Conservation (phyloP, 2,113 vertebrate genomes). For the Gallinago paraguaiae region DNA sequence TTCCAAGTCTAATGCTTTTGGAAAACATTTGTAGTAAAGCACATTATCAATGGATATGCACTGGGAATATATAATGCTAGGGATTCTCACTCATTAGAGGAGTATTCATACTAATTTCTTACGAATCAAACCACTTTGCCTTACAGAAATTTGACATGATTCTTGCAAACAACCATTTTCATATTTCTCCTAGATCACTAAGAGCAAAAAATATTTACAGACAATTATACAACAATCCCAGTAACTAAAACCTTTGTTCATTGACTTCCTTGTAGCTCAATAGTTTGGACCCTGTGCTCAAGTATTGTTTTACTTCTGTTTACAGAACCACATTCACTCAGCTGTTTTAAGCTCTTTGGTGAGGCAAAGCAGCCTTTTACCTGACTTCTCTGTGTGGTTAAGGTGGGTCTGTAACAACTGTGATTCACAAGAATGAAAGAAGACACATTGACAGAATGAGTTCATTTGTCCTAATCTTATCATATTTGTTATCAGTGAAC, state of each 20-base stretch:
- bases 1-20: not conserved
- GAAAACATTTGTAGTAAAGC: not conserved
- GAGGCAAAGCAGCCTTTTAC: not conserved
- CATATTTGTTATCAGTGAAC: not conserved
- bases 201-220: not conserved
- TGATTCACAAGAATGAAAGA: not conserved
- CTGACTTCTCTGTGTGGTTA: not conserved
- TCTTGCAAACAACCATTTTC: not conserved
- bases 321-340: not conserved
- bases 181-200: not conserved
- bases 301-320: not conserved
- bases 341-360: not conserved
- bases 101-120: not conserved
- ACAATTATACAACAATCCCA: not conserved
- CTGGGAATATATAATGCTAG: not conserved
- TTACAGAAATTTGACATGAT: not conserved
- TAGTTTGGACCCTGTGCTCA: not conserved
- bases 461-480: not conserved
- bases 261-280: not conserved
- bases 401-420: not conserved
- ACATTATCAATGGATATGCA: not conserved
- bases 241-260: not conserved
- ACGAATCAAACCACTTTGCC: not conserved
- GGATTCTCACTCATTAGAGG: not conserved
- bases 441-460: fast-evolving